These are phyloP conservation scores for Pithys albifrons DNA, from an alignment of 2,113 vertebrate species.

Conservation along the genomic window DNA sequence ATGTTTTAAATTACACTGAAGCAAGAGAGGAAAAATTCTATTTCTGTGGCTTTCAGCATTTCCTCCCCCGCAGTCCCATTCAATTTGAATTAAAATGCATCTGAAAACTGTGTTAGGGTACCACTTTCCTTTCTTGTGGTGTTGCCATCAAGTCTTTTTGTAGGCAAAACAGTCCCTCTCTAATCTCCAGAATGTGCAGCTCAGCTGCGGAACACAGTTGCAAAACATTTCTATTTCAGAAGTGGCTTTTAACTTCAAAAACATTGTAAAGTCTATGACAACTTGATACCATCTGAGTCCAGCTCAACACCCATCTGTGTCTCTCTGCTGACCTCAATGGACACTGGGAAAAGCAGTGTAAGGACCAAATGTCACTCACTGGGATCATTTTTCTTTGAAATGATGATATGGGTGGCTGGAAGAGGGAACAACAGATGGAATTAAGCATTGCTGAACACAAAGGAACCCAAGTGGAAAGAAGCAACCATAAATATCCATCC, in stretches of 20 bases:
- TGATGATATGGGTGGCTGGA: neutral
- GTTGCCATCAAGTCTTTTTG: constrained; percentile 25
- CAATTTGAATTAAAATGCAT: constrained; percentile 51
- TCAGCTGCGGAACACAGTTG: constrained; percentile 13
- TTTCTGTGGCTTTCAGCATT: constrained; percentile 45
- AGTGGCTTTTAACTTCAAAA: neutral
- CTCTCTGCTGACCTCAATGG: neutral
- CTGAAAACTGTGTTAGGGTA: neutral
- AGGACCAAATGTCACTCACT: neutral
- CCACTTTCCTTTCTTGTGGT: constrained; percentile 37
- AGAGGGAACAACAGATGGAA: neutral
- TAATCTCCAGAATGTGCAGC: constrained; percentile 22
- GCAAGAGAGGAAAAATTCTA: constrained; percentile 34
- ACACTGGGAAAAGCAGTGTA: neutral
- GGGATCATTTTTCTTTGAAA: neutral
- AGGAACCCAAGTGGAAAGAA: neutral
- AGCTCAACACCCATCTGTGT: neutral
- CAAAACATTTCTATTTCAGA: constrained; percentile 7
- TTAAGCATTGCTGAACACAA: neutral
- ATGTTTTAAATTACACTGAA: constrained; percentile 60
- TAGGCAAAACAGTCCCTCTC: neutral
- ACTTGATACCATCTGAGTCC: neutral
- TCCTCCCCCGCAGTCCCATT: neutral
- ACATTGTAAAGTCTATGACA: neutral
- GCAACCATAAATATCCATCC: neutral